phyloP scores from a whole-genome alignment of 2,797 vertebrate genomes.

The Acanthornis magna region DNA sequence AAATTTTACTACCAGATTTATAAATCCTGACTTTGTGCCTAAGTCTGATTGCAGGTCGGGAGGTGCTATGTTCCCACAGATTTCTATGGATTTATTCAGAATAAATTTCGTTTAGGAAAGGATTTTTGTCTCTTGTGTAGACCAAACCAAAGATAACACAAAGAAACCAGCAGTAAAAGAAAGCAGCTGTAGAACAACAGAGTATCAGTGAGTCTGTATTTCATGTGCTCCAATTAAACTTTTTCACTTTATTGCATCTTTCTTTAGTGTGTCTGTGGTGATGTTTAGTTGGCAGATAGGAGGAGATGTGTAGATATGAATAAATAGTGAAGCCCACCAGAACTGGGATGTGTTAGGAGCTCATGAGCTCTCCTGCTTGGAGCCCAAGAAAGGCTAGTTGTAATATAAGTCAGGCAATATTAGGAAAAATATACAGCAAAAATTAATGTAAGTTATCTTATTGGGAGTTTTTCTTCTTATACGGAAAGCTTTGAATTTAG shows the following conservation, averaged over 20 bases:
- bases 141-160: background rate
- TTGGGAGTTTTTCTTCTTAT: background rate
- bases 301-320: background rate
- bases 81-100: background rate
- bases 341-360: background rate
- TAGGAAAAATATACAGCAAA: background rate
- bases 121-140: background rate
- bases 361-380: background rate
- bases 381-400: background rate
- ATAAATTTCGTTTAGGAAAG: background rate
- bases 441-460: background rate
- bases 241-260: background rate
- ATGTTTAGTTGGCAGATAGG: background rate
- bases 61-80: background rate
- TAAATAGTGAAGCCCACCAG: background rate
- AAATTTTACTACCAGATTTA: background rate
- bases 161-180: background rate
- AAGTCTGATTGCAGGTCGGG: background rate
- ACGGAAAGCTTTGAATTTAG: background rate
- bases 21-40: background rate
- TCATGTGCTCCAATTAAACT: background rate
- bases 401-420: background rate
- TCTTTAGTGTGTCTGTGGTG: background rate
- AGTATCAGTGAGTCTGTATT: background rate
- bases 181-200: background rate